Evolutionary conservation across 2,888 invertebrate genomes (phyloP), one percentile per base, ranked within the genome.

Genomic region (Acanthosoma haemorrhoidale): DNA sequence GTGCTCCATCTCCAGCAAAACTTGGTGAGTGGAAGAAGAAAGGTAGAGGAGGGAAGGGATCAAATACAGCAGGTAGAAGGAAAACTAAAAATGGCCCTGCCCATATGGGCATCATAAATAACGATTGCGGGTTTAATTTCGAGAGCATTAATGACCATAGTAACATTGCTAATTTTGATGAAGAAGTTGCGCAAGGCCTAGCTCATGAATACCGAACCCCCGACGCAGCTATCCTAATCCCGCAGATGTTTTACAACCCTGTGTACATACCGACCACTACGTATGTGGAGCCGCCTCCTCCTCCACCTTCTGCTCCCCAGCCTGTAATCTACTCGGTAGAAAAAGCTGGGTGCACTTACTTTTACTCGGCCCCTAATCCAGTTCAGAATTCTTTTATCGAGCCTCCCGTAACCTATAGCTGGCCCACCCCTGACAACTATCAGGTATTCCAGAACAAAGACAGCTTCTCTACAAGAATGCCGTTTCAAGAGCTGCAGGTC

Each of bases 1-100:
- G 57, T 15, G 13, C 68, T 8, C 73, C 64, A 43, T 60, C 64
- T 31, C 66, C 68, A 29, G 71, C 70, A 29, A 70, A 72, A 60
- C 72, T 70, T 29, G 70, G 72, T 72, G 70, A 72, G 72, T 72
- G 38, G 60, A 69, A 25, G 34, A 41, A 59, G 41, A 69, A 18
- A 60, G 57, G 59, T 59, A 58, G 59, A 59, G 59, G 59, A 36
- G 59, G 59, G 29, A 67, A 57, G 57, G 67, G 67, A 9, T 15
- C 34, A n/a, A 43, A 43, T 11, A 57, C 16, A 21, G 29, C n/a
- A 9, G 18, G 39, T 2, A 31, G 25, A 16, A 4, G 58, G 8
- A 21, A 31, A 32, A 64, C n/a, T n/a, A n/a, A 43, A 25, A 43
- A 64, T 31, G 9, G 41, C 18, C n/a, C n/a, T n/a, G n/a, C n/a